These are phyloP conservation scores for Xiphorhynchus erythropygius DNA, from an alignment of 2,797 vertebrate species.

Conservation along the genomic window DNA sequence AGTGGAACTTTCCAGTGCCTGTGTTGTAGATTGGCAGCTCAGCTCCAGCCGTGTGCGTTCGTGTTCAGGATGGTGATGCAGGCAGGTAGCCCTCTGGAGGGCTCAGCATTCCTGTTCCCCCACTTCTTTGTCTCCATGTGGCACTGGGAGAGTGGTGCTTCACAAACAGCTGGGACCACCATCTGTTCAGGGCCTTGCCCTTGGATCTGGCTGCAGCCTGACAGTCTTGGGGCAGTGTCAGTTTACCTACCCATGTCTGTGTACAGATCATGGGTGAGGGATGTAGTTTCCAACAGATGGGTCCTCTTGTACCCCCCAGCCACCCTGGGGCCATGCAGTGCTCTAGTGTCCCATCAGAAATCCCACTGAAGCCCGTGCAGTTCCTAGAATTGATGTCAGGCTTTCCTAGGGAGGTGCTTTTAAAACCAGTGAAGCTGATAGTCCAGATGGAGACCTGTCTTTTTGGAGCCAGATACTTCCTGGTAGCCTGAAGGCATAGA, in stretches of 20 bases:
- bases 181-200: not conserved
- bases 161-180: not conserved
- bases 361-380: not conserved
- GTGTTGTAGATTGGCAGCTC: not conserved
- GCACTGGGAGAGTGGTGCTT: not conserved
- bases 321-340: not conserved
- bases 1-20: constrained; percentile 47
- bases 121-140: not conserved
- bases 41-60: rapidly evolving
- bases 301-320: not conserved
- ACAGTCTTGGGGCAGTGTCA: not conserved
- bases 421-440: not conserved
- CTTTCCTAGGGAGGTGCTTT: not conserved
- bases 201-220: not conserved
- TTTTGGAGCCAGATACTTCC: not conserved
- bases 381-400: not conserved
- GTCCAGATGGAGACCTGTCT: not conserved
- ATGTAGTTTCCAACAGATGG: not conserved
- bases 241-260: not conserved
- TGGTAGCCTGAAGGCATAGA: not conserved
- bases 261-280: not conserved
- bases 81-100: not conserved
- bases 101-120: not conserved
- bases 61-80: not conserved
- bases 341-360: not conserved